A percentile compares a stretch with the other conserved stretches of the same genome.
phyloP scores from a whole-genome alignment of 2,888 invertebrate genomes.

The Nemoura dubitans region DNA sequence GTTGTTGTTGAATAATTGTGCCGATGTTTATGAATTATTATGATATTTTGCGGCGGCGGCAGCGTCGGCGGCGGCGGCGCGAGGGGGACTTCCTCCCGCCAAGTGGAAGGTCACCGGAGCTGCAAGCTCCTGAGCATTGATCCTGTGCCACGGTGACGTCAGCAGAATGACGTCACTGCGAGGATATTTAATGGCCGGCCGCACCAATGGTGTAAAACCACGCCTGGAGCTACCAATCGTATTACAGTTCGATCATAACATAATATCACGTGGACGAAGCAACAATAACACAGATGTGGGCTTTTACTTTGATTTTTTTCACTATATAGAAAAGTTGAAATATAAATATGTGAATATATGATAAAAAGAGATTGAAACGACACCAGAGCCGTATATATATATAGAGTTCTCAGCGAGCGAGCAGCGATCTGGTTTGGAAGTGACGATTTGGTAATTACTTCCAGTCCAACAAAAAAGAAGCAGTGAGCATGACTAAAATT shows the following conservation, averaged over 20 bases:
- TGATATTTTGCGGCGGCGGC: background rate
- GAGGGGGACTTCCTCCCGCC: background rate
- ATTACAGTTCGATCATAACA: constrained; percentile 28
- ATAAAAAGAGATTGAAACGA: background rate
- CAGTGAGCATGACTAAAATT: background rate
- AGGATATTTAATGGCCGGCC: constrained; percentile 41
- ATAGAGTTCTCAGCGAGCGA: background rate
- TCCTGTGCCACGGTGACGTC: constrained; percentile 39
- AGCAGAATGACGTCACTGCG: constrained; percentile 39
- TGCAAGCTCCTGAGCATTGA: constrained; percentile 32
- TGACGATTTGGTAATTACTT: background rate
- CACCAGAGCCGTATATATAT: background rate
- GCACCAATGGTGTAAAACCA: constrained; percentile 26
- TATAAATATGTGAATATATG: background rate
- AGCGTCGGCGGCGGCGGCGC: background rate
- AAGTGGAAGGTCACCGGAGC: constrained; percentile 20
- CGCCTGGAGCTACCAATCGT: constrained; percentile 19
- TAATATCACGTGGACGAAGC: background rate
- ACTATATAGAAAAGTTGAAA: background rate
- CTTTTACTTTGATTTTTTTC: background rate
- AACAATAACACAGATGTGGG: background rate
- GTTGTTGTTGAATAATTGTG: background rate
- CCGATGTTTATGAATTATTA: constrained; percentile 7
- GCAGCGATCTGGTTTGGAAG: background rate
- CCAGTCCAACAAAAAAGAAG: background rate